Evolutionary conservation across 2,797 vertebrate species (phyloP).

Genomic region (Pelodytes ibericus): DNA sequence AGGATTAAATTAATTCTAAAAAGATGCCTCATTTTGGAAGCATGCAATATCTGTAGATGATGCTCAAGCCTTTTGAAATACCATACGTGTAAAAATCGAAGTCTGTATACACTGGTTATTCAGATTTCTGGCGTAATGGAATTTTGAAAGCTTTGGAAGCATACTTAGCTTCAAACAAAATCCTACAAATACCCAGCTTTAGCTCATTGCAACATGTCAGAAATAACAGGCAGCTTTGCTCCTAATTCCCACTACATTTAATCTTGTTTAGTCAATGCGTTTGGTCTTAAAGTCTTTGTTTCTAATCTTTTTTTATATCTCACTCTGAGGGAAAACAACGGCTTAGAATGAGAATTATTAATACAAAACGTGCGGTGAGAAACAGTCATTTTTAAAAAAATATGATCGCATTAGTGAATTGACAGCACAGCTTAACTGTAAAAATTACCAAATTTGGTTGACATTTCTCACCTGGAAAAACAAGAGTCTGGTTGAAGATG

Average conservation of each 20-base stretch:
- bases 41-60: too few relatives aligned
- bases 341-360: background rate
- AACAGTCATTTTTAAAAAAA: background rate
- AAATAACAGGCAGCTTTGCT: too few relatives aligned
- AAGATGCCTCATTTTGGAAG: too few relatives aligned
- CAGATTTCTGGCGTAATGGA: too few relatives aligned
- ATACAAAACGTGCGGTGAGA: background rate
- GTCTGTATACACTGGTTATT: too few relatives aligned
- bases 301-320: background rate
- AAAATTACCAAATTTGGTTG: background rate
- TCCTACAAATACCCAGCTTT: too few relatives aligned
- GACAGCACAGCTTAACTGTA: background rate
- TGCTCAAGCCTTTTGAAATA: too few relatives aligned
- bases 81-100: too few relatives aligned
- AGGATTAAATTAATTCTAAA: too few relatives aligned
- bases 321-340: background rate
- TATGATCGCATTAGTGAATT: background rate
- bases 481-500: background rate
- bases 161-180: too few relatives aligned
- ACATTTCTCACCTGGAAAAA: background rate
- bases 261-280: background rate
- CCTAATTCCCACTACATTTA: background rate
- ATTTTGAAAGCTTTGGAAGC: too few relatives aligned
- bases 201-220: too few relatives aligned
- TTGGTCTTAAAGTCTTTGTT: background rate